A percentile compares a stretch with the other conserved stretches of the same genome.
Evolutionary conservation across 2,888 invertebrate species (phyloP).

Genomic region (Ophion obscuratus): DNA sequence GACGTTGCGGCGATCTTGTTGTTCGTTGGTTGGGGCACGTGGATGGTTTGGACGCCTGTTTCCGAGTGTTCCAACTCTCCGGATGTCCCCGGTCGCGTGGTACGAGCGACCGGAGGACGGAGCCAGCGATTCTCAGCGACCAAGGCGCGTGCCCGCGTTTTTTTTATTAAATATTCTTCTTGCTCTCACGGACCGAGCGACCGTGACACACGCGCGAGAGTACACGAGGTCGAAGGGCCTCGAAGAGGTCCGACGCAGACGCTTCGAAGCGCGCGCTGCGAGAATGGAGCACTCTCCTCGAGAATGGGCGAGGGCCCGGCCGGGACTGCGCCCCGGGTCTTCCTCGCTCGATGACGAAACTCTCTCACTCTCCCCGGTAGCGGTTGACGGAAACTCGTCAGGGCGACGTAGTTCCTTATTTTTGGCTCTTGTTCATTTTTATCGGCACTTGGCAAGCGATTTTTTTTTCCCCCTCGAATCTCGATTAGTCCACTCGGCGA

Average conservation of each 20-base stretch:
- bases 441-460: background rate
- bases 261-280: background rate
- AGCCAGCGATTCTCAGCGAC: background rate
- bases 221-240: background rate
- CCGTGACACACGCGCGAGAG: background rate
- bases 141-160: background rate
- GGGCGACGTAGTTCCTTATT: background rate
- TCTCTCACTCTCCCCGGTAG: background rate
- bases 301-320: background rate
- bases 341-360: background rate
- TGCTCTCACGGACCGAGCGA: background rate
- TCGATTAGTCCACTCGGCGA: slow-evolving; percentile 6
- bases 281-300: background rate
- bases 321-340: background rate
- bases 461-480: slow-evolving; percentile 5
- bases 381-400: background rate
- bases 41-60: background rate
- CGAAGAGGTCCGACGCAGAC: background rate
- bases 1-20: background rate
- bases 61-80: background rate
- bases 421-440: background rate
- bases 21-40: background rate
- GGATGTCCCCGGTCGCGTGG: background rate
- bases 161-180: background rate
- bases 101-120: background rate